These are phyloP conservation scores for Aselliscus stoliczkanus DNA, from an alignment of 2,797 vertebrate genomes.

Conservation along the genomic window DNA sequence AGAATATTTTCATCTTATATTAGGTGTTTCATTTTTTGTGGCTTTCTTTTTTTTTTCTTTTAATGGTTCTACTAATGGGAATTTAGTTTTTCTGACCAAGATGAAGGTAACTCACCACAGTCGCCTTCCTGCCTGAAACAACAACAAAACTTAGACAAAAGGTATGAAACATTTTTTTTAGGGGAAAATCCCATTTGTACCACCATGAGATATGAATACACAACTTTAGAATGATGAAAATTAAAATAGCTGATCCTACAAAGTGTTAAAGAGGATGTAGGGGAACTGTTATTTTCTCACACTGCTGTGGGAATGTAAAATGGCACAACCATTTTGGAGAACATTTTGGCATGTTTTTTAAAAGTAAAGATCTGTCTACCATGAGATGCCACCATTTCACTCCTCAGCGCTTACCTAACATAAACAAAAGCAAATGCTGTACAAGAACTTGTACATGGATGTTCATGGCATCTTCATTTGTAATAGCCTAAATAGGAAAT, in stretches of 20 bases:
- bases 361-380: not conserved
- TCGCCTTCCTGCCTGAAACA: not conserved
- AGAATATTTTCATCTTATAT: not conserved
- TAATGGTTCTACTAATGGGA: not conserved
- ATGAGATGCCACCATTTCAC: not conserved
- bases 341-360: not conserved
- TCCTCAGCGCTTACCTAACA: not conserved
- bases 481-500: not conserved
- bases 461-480: not conserved
- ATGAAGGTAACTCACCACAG: not conserved
- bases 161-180: not conserved
- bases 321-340: not conserved
- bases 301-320: not conserved
- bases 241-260: not conserved
- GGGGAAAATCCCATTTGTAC: not conserved
- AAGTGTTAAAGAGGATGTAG: not conserved
- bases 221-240: not conserved
- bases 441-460: not conserved
- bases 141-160: not conserved
- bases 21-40: not conserved
- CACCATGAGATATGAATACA: not conserved
- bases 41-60: not conserved
- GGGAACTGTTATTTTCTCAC: not conserved
- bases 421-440: not conserved
- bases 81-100: not conserved